Percentiles rank a stretch among this genome's conserved stretches.
These are phyloP conservation scores for Poeciliopsis turrubarensis DNA, from an alignment of 2,113 vertebrate genomes.

Conservation along the genomic window DNA sequence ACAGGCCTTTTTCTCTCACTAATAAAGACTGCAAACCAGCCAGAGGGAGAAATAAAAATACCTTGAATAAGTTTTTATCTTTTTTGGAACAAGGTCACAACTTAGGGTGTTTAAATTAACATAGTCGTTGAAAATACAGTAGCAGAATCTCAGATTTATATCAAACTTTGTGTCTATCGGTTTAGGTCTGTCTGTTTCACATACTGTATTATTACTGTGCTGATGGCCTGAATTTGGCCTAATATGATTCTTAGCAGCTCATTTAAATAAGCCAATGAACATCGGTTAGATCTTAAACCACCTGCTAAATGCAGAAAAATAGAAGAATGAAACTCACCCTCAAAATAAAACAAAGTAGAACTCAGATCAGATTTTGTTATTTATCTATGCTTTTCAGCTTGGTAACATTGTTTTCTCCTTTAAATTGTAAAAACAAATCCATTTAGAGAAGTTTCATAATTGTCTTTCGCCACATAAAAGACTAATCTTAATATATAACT, in stretches of 20 bases:
- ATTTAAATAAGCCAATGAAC: constrained; percentile 37
- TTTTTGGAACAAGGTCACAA: neutral
- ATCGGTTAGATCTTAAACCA: constrained; percentile 5
- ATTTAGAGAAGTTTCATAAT: neutral
- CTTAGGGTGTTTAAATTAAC: neutral
- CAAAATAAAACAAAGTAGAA: neutral
- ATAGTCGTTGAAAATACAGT: neutral
- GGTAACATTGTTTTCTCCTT: neutral
- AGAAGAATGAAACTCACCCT: constrained; percentile 18
- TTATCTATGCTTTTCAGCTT: constrained; percentile 2
- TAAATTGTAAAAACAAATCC: constrained; percentile 1
- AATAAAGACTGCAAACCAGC: neutral
- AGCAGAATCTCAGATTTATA: neutral
- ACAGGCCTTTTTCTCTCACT: neutral
- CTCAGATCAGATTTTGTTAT: constrained; percentile 27
- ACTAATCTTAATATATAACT: neutral
- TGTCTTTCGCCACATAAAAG: too few relatives aligned
- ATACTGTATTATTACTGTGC: constrained; percentile 5
- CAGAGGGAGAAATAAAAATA: neutral
- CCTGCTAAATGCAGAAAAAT: constrained; percentile 1
- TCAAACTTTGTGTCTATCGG: neutral
- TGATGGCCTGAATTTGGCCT: constrained; percentile 11
- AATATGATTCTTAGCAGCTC: constrained; percentile 17
- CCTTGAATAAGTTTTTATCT: too few relatives aligned
- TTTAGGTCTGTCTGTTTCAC: constrained; percentile 2